Evolutionary conservation across 2,113 vertebrate genomes (phyloP), one percentile per base, ranked within the genome.

Genomic region (Rousettus leschenaultii): DNA sequence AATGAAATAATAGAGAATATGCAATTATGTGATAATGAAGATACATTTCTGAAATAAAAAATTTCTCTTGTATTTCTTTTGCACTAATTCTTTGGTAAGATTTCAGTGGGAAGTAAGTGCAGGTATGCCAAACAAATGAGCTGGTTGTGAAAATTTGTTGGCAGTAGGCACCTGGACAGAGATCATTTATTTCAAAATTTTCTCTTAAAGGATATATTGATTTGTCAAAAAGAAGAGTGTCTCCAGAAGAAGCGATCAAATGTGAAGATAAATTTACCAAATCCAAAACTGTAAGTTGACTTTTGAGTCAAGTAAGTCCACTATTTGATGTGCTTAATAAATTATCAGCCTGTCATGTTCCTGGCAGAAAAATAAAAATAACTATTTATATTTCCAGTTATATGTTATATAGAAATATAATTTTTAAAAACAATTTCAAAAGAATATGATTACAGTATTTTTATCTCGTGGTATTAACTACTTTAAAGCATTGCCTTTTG

Each of bases 201-300:
- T 97, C 51, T 95, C 19, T 40, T 70, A 13, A 24, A 99, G 99
- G 99, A 95, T 99, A 99, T 96, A 99, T 99, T 66, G 99, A 99
- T 98, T 98, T 99, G 97, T 99, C 99, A 84, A 99, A 99, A 99
- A 99, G 99, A 99, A 99, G 99, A 99, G 99, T 99, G 98, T 99
- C 99, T 85, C 99, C 99, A 97, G 99, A 99, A 95, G 99, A 99
- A 97, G 99, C 99, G 94, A 99, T 99, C 97, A 99, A 99, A 98
- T 99, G 99, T 98, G 99, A 99, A 98, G 99, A 99, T 97, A 99
- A 99, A 98, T 99, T 99, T 98, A 99, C 99, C 97, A 99, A 99
- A 98, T 99, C 99, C 26, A 99, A 99, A 99, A 99, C 99, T 96
- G 99, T 99, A 98, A 99, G 99, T 98, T 89, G 22, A 40, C 19